phyloP scores from a whole-genome alignment of 2,113 vertebrate genomes.

The Malurus elegans region DNA sequence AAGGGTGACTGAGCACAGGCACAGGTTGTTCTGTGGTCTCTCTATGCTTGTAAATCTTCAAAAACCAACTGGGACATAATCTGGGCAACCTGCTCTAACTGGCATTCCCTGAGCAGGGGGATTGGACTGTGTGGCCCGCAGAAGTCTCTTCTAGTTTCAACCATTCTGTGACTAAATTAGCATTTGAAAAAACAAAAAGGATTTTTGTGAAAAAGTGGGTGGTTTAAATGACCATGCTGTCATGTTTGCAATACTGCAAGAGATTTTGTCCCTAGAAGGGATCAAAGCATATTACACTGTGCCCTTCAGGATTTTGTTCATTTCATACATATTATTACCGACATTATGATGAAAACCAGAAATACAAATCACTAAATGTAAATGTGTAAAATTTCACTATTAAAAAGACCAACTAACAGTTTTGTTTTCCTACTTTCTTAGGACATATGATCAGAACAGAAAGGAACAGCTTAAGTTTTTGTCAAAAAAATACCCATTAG shows the following conservation, averaged over 20 bases:
- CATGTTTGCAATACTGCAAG: not conserved
- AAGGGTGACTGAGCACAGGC: not conserved
- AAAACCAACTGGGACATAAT: not conserved
- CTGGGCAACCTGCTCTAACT: not conserved
- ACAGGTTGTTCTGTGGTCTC: not conserved
- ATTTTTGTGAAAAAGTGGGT: not conserved
- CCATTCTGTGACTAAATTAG: not conserved
- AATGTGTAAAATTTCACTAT: not conserved
- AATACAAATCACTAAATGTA: not conserved
- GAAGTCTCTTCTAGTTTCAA: not conserved
- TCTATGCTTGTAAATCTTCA: not conserved
- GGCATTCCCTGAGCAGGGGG: not conserved
- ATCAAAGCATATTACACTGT: not conserved
- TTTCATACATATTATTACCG: not conserved
- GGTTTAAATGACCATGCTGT: not conserved
- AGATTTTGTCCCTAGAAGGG: not conserved
- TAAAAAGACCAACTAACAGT: not conserved
- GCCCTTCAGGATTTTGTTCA: not conserved
- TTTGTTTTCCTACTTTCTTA: not conserved
- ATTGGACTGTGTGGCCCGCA: not conserved
- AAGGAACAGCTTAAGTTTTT: not conserved
- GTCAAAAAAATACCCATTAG: not conserved
- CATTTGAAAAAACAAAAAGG: not conserved
- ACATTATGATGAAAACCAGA: not conserved
- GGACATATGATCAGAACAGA: not conserved